Percentiles rank a stretch among this genome's conserved stretches.
Evolutionary conservation across 2,797 vertebrate species (phyloP).

Genomic region (Lepus townsendii): DNA sequence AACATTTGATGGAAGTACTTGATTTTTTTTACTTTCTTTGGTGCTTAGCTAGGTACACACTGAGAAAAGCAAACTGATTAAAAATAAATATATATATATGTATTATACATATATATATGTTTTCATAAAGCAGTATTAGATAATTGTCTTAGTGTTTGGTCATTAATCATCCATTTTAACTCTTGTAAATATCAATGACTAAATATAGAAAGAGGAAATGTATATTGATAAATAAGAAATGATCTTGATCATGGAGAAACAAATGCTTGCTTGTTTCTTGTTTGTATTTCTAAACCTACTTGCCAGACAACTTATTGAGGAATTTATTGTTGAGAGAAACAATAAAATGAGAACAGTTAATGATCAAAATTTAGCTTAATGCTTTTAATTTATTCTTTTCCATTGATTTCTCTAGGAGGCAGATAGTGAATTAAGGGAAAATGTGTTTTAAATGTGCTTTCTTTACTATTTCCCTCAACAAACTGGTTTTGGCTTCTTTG

Average conservation of each 20-base stretch:
- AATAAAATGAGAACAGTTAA: slow-evolving; percentile 18
- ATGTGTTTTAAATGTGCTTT: not conserved
- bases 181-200: slow-evolving; percentile 45
- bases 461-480: not conserved
- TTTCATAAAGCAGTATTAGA: not conserved
- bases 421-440: not conserved
- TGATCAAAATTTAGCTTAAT: not conserved
- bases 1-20: not conserved
- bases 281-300: not conserved
- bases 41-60: not conserved
- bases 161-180: not conserved
- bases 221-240: slow-evolving; percentile 65
- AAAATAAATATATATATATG: not conserved
- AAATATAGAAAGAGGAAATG: slow-evolving; percentile 59
- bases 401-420: not conserved
- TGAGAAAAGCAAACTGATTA: not conserved
- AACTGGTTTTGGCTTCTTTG: not conserved
- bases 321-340: not conserved
- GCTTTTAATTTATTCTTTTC: slow-evolving; percentile 35
- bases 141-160: slow-evolving; percentile 34
- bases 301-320: not conserved
- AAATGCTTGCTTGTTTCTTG: slow-evolving; percentile 27
- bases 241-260: slow-evolving; percentile 28
- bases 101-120: not conserved
- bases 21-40: not conserved